These are phyloP conservation scores for Dexiosoma caninum DNA, from an alignment of 2,888 invertebrate genomes.

Conservation along the genomic window DNA sequence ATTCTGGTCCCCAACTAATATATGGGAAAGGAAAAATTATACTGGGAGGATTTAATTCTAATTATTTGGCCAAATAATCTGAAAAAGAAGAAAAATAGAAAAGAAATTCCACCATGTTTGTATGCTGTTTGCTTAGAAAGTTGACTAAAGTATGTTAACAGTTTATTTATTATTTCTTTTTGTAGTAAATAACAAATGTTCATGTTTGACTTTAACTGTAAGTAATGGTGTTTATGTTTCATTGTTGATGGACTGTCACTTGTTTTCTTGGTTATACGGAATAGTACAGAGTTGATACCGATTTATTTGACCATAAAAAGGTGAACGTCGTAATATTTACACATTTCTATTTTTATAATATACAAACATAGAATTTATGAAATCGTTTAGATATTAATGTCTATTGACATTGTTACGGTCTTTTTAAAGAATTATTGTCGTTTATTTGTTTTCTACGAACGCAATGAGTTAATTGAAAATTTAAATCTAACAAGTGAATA, in stretches of 20 bases:
- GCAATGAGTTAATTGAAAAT: slow-evolving; percentile 18
- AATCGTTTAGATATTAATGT: not conserved
- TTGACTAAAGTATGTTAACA: slow-evolving; percentile 13
- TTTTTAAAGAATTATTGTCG: not conserved
- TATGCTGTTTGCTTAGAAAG: not conserved
- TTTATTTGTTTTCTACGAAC: slow-evolving; percentile 14
- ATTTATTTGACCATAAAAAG: slow-evolving; percentile 44
- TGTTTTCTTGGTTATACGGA: not conserved
- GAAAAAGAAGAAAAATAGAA: no score
- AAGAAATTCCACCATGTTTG: not conserved
- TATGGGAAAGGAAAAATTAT: no score
- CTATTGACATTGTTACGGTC: slow-evolving; percentile 42
- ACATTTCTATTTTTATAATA: not conserved
- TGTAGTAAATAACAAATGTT: not conserved
- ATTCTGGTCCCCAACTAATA: no score
- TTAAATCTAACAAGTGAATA: slow-evolving; percentile 10
- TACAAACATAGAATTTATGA: not conserved
- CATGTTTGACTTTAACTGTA: not conserved
- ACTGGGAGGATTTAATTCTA: no score
- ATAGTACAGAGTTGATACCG: not conserved
- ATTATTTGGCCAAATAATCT: no score
- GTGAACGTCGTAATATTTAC: slow-evolving; percentile 27
- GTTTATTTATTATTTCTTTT: not conserved
- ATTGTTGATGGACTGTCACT: not conserved
- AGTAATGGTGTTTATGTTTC: not conserved